These are phyloP conservation scores for Platyscapa corneri DNA, from an alignment of 1,140 invertebrate genomes.

Conservation along the genomic window DNA sequence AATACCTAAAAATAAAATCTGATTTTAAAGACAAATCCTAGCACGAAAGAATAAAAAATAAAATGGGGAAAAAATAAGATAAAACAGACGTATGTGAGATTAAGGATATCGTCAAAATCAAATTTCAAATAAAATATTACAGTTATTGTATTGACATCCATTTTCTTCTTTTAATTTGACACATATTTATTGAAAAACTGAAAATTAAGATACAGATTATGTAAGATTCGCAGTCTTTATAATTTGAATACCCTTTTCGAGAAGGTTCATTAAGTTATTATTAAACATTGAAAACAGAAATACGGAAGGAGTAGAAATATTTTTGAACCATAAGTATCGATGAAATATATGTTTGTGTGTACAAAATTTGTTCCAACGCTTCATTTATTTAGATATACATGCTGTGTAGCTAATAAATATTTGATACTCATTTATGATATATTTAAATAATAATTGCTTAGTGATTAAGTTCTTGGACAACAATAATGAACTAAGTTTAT, in stretches of 20 bases:
- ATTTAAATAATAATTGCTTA: too few species aligned
- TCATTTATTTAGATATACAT: too few species aligned
- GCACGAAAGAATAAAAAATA: too few species aligned
- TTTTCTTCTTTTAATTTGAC: not conserved
- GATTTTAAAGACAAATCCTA: too few species aligned
- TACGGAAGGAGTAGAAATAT: not conserved
- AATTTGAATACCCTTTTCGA: not conserved
- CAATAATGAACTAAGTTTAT: too few species aligned
- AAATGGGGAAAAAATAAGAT: too few species aligned
- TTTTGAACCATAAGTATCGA: not conserved
- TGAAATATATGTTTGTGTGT: not conserved
- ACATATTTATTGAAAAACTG: not conserved
- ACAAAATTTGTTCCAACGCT: too few species aligned
- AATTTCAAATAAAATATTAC: not conserved
- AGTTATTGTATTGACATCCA: not conserved
- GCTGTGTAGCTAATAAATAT: too few species aligned
- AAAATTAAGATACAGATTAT: not conserved
- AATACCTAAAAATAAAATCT: not conserved
- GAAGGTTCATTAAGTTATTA: not conserved
- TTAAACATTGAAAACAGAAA: not conserved
- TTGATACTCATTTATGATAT: too few species aligned
- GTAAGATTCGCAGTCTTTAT: not conserved
- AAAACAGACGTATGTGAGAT: too few species aligned
- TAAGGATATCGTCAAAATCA: too few species aligned
- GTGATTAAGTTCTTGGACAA: too few species aligned